A percentile compares a stretch with the other conserved stretches of the same genome.
Conservation (phyloP, 2,888 invertebrate genomes). For the Idaea straminata region DNA sequence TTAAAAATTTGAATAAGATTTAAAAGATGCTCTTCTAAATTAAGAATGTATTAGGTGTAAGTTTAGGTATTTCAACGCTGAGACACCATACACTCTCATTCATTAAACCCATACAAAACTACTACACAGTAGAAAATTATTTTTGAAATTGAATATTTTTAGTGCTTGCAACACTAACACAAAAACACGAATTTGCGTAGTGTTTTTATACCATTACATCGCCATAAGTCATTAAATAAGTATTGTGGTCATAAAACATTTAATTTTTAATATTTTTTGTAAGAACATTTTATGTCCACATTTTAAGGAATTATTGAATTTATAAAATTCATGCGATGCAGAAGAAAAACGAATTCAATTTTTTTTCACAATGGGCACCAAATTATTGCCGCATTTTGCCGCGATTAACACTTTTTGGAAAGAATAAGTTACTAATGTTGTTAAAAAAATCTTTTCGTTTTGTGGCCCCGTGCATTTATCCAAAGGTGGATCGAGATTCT, state of each 20-base stretch:
- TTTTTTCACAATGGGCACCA: no score
- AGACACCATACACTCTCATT: conserved; percentile 59
- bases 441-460: no score
- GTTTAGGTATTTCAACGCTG: conserved; percentile 38
- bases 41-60: conserved; percentile 28
- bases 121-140: conserved; percentile 26
- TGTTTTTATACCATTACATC: background rate
- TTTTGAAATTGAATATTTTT: conserved; percentile 25
- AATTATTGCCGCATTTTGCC: no score
- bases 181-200: conserved; percentile 32
- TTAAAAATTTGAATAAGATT: background rate
- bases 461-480: no score
- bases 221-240: conserved; percentile 1
- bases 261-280: background rate
- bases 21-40: conserved; percentile 1
- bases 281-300: background rate
- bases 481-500: background rate
- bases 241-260: background rate
- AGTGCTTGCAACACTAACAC: conserved; percentile 75
- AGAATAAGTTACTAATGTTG: no score
- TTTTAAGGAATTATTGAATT: background rate
- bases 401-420: no score
- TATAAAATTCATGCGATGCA: no score
- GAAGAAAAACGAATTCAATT: no score
- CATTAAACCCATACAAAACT: conserved; percentile 30